A percentile compares a stretch with the other conserved stretches of the same genome.
Conservation (phyloP, 2,113 vertebrate genomes). For the Prunella fulvescens region DNA sequence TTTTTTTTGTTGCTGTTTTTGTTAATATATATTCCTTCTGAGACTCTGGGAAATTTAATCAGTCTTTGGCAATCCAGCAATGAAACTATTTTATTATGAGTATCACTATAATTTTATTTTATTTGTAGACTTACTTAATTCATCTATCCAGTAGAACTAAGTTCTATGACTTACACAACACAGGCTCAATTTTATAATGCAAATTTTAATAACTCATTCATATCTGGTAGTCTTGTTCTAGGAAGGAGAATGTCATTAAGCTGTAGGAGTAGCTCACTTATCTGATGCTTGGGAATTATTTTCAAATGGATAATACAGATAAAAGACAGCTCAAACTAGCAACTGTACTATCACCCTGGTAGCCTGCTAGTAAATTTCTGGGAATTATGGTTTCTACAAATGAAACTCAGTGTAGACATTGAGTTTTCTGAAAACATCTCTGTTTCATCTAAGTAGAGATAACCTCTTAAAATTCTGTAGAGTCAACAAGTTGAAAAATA, state of each 20-base stretch:
- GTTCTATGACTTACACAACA: background rate
- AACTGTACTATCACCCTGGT: background rate
- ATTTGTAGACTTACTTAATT: background rate
- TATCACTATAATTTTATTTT: background rate
- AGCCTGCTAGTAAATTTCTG: background rate
- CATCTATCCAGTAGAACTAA: background rate
- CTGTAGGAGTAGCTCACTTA: background rate
- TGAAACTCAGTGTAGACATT: background rate
- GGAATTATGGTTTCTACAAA: background rate
- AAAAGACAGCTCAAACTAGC: background rate
- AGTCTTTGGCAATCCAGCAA: background rate
- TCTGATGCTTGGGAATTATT: background rate
- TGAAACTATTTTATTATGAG: background rate
- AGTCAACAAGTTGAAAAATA: background rate
- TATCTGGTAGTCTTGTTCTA: background rate
- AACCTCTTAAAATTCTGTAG: background rate
- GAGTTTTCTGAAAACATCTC: background rate
- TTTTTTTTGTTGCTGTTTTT: background rate
- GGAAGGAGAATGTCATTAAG: background rate
- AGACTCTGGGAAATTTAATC: background rate
- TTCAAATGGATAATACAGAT: background rate
- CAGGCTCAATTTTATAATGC: background rate
- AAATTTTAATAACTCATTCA: background rate
- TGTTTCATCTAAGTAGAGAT: background rate
- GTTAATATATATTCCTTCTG: background rate